Percentiles rank a stretch among this genome's conserved stretches.
Conservation (phyloP, 2,888 invertebrate genomes). For the Pristionchus maxplancki region DNA sequence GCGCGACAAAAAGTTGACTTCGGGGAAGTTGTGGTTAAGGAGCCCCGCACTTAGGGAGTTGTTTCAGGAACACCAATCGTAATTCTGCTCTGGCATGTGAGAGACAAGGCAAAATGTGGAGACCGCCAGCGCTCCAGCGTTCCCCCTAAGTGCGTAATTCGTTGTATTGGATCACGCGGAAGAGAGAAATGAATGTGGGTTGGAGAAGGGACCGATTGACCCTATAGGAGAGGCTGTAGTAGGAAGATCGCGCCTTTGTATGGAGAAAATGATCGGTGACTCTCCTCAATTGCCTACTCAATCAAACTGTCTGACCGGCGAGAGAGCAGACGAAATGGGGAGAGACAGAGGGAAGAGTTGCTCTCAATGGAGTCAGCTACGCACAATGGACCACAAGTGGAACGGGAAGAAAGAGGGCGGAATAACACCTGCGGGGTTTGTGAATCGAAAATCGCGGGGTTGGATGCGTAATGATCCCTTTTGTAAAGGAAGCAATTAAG, state of each 20-base stretch:
- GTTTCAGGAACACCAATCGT: background rate
- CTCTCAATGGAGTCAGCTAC: constrained; percentile 3
- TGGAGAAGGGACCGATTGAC: background rate
- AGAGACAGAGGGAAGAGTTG: background rate
- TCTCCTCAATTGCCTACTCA: too few species aligned
- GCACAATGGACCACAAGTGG: background rate
- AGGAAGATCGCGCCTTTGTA: background rate
- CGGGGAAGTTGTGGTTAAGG: background rate
- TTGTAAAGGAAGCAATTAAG: too few species aligned
- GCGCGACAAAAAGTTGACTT: background rate
- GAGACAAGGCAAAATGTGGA: background rate
- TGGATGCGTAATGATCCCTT: background rate
- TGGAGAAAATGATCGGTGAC: background rate
- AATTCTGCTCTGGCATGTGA: background rate
- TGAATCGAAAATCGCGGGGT: background rate
- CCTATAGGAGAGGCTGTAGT: background rate
- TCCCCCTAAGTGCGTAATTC: background rate
- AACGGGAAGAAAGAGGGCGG: background rate
- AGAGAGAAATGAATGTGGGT: background rate
- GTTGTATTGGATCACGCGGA: background rate
- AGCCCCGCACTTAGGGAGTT: background rate
- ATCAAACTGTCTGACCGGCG: background rate
- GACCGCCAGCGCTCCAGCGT: background rate
- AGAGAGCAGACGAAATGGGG: background rate
- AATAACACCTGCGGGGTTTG: constrained; percentile 2